phyloP scores from a whole-genome alignment of 2,797 vertebrate species.

The Chelon labrosus region DNA sequence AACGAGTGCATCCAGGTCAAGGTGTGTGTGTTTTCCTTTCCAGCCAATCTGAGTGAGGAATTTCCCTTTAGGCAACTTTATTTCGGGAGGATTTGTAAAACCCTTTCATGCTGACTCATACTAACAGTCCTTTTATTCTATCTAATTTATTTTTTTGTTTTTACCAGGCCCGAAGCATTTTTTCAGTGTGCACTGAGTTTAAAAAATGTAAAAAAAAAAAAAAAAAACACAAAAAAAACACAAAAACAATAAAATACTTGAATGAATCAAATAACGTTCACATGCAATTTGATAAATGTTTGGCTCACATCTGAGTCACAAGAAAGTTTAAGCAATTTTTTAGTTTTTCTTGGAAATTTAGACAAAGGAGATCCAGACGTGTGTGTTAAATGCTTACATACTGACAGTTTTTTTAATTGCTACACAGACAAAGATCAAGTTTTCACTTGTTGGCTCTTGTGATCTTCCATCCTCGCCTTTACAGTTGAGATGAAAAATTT shows the following conservation, averaged over 20 bases:
- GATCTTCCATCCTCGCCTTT: too few relatives aligned
- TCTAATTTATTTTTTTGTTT: background rate
- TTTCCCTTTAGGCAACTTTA: slow-evolving; percentile 16
- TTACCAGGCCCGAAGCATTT: background rate
- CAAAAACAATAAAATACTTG: background rate
- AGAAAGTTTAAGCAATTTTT: background rate
- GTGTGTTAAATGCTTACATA: background rate
- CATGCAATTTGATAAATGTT: slow-evolving; percentile 25
- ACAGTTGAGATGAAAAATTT: background rate
- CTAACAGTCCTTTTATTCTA: background rate
- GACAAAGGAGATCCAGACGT: slow-evolving; percentile 36
- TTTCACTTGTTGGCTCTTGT: background rate
- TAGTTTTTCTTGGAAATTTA: slow-evolving; percentile 8
- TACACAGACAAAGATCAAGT: background rate
- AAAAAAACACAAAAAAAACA: slow-evolving; percentile 17
- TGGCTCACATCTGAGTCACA: background rate
- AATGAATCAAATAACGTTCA: background rate
- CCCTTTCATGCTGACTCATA: slow-evolving; percentile 9
- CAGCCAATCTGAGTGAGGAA: background rate
- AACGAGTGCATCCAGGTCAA: slow-evolving; percentile 29
- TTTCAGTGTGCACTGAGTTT: background rate
- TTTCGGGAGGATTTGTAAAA: slow-evolving; percentile 2
- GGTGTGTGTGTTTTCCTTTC: slow-evolving; percentile 32
- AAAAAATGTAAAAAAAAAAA: too few relatives aligned
- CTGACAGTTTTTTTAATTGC: slow-evolving; percentile 16